Base-by-base conservation (phyloP, 2,888 invertebrate genomes). In the Patella depressa region DNA sequence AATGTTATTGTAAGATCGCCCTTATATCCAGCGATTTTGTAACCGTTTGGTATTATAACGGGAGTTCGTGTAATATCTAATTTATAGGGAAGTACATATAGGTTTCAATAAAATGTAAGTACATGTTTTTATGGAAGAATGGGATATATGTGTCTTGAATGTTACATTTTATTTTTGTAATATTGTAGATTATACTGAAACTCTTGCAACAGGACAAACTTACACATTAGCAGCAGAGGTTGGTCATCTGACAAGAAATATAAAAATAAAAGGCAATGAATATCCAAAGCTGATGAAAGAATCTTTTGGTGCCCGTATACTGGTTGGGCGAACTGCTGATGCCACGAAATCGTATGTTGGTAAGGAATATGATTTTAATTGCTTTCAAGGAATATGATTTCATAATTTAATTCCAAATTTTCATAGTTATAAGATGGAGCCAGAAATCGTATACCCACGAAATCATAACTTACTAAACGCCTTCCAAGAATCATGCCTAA, bases 201-300 rank as follows among this genome's bases (percentile, higher is more conserved):
- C 79, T 1, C 76, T 88, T 19, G 72, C 78, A 7, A 79, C 78
- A 71, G 86, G 85, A 0, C 55, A 82, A 57, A 74, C 75, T 7
- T 81, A 85, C 59, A 80, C 77, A 12, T 75, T 90, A 74, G 83
- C 84, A 11, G 89, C 89, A 3, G 88, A 88, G 53, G 91, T 91
- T n/a, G 90, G 90, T 14, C 84, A 90, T 24, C 82, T 91, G 69
- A 86, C 89, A 0, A 80, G 88, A 4, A 91, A 90, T 77, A 87
- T 91, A 72, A 87, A 84, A 78, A 85, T 91, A 34, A 84, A 87
- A 19, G 91, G 90, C 0, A 82, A 83, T 53, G 83, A 85, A 14
- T 86, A 89, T 72, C 17, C 72, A 2, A 73, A 83, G 17, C 72
- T 87, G 75, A 80, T 83, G 70, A 55, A 53, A 0, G 85, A 89